Conservation (phyloP, 1,140 invertebrate species). For the Protaetia brevitarsis region DNA sequence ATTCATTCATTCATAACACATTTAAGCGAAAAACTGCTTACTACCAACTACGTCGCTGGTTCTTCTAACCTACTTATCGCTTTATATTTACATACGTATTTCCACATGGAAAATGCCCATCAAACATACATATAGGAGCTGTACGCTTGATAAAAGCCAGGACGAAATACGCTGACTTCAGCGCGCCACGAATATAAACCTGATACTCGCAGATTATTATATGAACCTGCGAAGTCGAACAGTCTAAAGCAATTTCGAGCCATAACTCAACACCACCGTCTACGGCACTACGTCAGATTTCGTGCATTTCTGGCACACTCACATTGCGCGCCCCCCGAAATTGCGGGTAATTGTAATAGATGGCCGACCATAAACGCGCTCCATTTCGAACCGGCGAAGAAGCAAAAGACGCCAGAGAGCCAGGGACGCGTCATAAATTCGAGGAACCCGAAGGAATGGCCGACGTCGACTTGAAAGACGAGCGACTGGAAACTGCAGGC, state of each 20-base stretch:
- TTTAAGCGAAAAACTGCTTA: no score
- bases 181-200: no score
- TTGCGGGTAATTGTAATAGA: conserved; percentile 18
- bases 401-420: not conserved
- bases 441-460: conserved; percentile 45
- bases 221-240: conserved; percentile 1
- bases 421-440: conserved; percentile 26
- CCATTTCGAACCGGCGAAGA: not conserved
- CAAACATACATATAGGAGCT: no score
- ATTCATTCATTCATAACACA: no score
- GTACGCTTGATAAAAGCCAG: no score
- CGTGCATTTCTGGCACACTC: not conserved
- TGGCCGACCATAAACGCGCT: conserved; percentile 12
- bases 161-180: conserved; percentile 2
- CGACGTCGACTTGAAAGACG: conserved; percentile 36
- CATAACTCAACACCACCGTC: not conserved
- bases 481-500: not conserved
- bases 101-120: no score
- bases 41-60: no score
- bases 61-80: no score
- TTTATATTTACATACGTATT: no score
- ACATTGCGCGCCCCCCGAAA: not conserved
- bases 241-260: not conserved
- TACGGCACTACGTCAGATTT: not conserved
- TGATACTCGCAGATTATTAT: not conserved